Percentiles rank a stretch among this genome's conserved stretches.
Evolutionary conservation across 2,888 invertebrate species (phyloP).

Genomic region (Tromatobia lineatoria): DNA sequence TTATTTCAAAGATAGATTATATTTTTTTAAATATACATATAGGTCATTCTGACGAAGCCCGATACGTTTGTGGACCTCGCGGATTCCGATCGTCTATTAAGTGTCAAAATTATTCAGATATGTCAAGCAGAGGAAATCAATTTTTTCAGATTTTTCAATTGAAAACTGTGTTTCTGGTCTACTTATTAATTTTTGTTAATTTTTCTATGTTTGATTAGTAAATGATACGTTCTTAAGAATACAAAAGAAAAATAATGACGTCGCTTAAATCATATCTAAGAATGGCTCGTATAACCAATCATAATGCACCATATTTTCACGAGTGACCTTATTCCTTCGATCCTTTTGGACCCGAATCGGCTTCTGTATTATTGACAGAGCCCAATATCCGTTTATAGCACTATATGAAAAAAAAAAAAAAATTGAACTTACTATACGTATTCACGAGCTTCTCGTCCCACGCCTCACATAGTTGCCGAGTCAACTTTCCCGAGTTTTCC

Average conservation of each 20-base stretch:
- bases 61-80: too few species aligned
- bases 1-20: too few species aligned
- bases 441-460: background rate
- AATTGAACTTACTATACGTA: background rate
- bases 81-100: too few species aligned
- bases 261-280: background rate
- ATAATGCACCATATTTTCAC: background rate
- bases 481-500: background rate
- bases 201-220: too few species aligned
- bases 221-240: background rate
- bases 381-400: conserved; percentile 12
- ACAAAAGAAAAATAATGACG: background rate
- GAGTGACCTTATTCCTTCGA: background rate
- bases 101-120: too few species aligned
- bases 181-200: too few species aligned
- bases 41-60: too few species aligned
- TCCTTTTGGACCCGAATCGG: background rate
- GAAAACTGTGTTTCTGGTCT: too few species aligned
- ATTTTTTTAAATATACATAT: too few species aligned
- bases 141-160: too few species aligned
- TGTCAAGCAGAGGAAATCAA: too few species aligned
- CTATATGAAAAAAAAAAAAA: background rate
- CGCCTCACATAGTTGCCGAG: background rate
- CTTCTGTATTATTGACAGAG: background rate
- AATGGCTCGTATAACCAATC: background rate